phyloP scores from a whole-genome alignment of 2,888 invertebrate species.

The Drosophila incognita region DNA sequence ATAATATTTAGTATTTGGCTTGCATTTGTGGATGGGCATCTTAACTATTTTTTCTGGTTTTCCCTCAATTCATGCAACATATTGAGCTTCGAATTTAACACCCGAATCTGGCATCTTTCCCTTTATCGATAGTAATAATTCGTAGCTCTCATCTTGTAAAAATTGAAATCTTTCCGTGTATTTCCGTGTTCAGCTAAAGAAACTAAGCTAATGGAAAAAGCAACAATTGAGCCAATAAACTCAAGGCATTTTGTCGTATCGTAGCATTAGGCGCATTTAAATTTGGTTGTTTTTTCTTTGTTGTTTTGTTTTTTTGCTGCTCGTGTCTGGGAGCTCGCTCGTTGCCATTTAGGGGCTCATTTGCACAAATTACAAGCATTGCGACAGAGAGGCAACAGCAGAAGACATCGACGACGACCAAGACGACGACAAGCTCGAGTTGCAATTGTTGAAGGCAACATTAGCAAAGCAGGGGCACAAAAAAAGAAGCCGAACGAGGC shows the following conservation, averaged over 20 bases:
- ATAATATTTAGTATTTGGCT: too few species aligned
- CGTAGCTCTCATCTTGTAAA: too few species aligned
- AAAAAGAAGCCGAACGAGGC: conserved; percentile 48
- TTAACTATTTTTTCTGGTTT: too few species aligned
- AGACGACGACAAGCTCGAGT: conserved; percentile 44
- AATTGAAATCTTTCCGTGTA: background rate
- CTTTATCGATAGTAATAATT: too few species aligned
- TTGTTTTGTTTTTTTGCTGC: conserved; percentile 31
- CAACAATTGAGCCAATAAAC: conserved; percentile 8
- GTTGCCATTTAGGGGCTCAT: conserved; percentile 79
- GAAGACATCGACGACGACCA: conserved; percentile 31
- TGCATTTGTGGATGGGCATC: too few species aligned
- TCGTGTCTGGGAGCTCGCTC: conserved; percentile 44
- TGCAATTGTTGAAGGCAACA: conserved; percentile 68
- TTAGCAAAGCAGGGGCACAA: conserved; percentile 30
- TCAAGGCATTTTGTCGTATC: background rate
- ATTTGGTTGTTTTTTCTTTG: conserved; percentile 41
- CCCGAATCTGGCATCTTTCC: too few species aligned
- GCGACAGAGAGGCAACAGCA: conserved; percentile 50
- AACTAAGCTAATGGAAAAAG: background rate
- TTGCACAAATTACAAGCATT: conserved; percentile 82
- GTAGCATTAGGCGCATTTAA: conserved; percentile 67
- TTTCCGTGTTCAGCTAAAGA: background rate
- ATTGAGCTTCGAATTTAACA: too few species aligned
- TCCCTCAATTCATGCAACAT: too few species aligned